These are phyloP conservation scores for Pandemis heparana DNA, from an alignment of 2,888 invertebrate species.

Conservation along the genomic window DNA sequence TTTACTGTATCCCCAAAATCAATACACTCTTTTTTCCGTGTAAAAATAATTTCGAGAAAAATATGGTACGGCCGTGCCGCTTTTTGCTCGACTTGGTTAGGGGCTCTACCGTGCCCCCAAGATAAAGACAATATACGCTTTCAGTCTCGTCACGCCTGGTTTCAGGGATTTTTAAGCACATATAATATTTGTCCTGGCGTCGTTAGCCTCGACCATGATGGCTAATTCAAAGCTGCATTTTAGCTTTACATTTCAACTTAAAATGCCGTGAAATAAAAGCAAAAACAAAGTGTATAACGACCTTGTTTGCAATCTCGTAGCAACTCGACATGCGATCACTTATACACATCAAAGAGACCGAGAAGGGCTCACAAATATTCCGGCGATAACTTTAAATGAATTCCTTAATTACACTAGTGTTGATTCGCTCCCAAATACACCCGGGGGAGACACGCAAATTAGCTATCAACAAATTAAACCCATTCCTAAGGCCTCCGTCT, in stretches of 20 bases:
- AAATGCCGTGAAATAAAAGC: neutral
- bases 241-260: neutral
- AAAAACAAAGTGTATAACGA: neutral
- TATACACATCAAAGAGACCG: slow-evolving; percentile 40
- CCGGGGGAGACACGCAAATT: slow-evolving; percentile 69
- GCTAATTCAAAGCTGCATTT: neutral
- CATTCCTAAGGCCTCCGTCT: slow-evolving; percentile 61
- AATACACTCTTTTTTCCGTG: too few species aligned
- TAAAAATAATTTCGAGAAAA: too few species aligned
- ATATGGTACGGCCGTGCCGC: too few species aligned
- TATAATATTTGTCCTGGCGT: too few species aligned
- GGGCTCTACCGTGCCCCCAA: too few species aligned
- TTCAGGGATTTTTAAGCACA: too few species aligned
- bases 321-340: slow-evolving; percentile 28
- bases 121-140: too few species aligned
- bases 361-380: slow-evolving; percentile 56
- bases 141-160: too few species aligned
- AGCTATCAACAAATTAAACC: slow-evolving; percentile 78
- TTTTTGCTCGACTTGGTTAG: too few species aligned
- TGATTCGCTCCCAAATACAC: slow-evolving; percentile 76
- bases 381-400: slow-evolving; percentile 78
- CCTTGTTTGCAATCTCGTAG: slow-evolving; percentile 22
- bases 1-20: too few species aligned
- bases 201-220: neutral
- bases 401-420: slow-evolving; percentile 81